phyloP scores from a whole-genome alignment of 1,140 invertebrate species.

The Drosophila carrolli region DNA sequence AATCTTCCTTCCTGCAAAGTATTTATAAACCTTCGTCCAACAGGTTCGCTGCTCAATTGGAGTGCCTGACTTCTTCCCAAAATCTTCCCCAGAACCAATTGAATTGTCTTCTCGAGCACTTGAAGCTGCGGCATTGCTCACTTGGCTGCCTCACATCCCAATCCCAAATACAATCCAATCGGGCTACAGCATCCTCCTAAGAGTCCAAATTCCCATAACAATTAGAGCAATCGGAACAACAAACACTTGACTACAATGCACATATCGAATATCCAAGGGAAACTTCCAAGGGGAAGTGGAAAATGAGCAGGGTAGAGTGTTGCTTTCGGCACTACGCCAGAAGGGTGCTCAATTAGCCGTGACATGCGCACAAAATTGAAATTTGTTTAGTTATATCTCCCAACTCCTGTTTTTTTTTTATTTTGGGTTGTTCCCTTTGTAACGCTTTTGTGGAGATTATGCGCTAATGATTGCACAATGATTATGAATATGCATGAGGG shows the following conservation, averaged over 20 bases:
- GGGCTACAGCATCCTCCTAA: conserved; percentile 8
- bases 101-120: conserved; percentile 28
- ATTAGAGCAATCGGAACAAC: conserved; percentile 80
- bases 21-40: background rate
- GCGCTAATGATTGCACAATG: conserved; percentile 84
- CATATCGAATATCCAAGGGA: conserved; percentile 71
- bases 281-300: conserved; percentile 15
- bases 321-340: conserved; percentile 77
- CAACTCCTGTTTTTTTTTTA: conserved; percentile 31
- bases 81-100: conserved; percentile 47
- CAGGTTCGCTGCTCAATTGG: conserved; percentile 19
- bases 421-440: conserved; percentile 55
- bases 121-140: conserved; percentile 12
- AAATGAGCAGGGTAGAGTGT: conserved; percentile 36
- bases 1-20: too few species aligned
- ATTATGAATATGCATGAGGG: conserved; percentile 83
- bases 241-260: conserved; percentile 79
- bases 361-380: conserved; percentile 83
- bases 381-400: conserved; percentile 65
- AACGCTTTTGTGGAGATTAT: conserved; percentile 79
- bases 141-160: conserved; percentile 1
- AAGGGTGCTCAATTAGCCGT: conserved; percentile 84
- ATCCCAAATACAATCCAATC: background rate
- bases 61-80: background rate
- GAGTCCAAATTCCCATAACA: conserved; percentile 79